A percentile compares a stretch with the other conserved stretches of the same genome.
phyloP scores from a whole-genome alignment of 2,888 invertebrate genomes.

The Cosmia pyralina region DNA sequence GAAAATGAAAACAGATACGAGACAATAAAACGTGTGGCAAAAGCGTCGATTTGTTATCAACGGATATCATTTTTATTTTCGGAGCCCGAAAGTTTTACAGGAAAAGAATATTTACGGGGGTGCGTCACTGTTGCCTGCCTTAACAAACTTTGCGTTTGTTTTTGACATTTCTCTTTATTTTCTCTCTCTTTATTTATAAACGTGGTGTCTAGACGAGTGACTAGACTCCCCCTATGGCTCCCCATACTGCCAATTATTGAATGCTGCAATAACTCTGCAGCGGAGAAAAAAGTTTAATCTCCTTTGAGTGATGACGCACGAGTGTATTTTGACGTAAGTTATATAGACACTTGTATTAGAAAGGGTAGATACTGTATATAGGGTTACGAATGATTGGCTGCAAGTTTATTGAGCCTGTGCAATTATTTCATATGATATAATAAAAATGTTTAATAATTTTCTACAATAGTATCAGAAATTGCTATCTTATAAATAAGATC shows the following conservation, averaged over 20 bases:
- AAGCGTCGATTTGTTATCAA: slow-evolving; percentile 50
- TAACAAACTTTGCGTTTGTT: slow-evolving; percentile 52
- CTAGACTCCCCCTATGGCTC: slow-evolving; percentile 66
- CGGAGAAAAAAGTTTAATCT: slow-evolving; percentile 79
- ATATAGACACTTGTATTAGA: slow-evolving; percentile 50
- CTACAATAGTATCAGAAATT: background rate
- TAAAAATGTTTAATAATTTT: background rate
- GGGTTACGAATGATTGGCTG: background rate
- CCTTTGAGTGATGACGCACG: slow-evolving; percentile 80
- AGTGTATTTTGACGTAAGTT: slow-evolving; percentile 69
- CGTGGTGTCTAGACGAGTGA: slow-evolving; percentile 65
- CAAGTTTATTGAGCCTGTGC: background rate
- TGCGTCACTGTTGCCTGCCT: slow-evolving; percentile 48
- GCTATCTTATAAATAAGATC: background rate
- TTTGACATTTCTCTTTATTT: slow-evolving; percentile 51
- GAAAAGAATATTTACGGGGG: slow-evolving; percentile 59
- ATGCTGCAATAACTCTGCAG: slow-evolving; percentile 71
- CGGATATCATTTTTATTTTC: slow-evolving; percentile 51
- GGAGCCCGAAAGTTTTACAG: slow-evolving; percentile 50
- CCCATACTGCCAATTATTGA: slow-evolving; percentile 74
- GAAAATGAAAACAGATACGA: slow-evolving; percentile 35
- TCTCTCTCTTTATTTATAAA: slow-evolving; percentile 57
- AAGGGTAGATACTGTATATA: slow-evolving; percentile 39
- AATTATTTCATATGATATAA: background rate
- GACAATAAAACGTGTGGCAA: slow-evolving; percentile 16